Evolutionary conservation across 2,888 invertebrate genomes (phyloP), one percentile per base, ranked within the genome.

Genomic region (Biston stratarius): DNA sequence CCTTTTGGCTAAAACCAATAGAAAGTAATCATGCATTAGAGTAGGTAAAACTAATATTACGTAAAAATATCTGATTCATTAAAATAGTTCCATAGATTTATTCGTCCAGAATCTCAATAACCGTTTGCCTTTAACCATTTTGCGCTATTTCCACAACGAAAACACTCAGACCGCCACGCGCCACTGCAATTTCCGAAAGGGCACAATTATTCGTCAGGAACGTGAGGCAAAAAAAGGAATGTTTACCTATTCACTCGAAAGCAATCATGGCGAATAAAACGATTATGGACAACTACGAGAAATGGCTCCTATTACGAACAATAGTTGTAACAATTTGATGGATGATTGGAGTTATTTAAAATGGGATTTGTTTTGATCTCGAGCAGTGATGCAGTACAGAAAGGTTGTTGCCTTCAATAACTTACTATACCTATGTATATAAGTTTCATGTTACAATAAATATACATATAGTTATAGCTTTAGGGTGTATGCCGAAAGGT

Each of bases 141-240:
- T 66, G 62, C 62, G 53, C 66, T 67, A 67, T 65, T 75, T 71
- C 66, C 69, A 64, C 62, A 67, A 53, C 61, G 58, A 89, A 87
- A 91, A 91, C 92, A 92, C 92, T 93, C 83, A 78, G 81, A 80
- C 65, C 71, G 89, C 83, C 92, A 91, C 92, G 92, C 88, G 92
- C 75, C 90, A 73, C 67, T 76, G 80, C 83, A 81, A 83, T 86
- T 83, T 85, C 84, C 80, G 76, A 84, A 77, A 83, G 77, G 80
- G 72, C 78, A 85, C 87, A 89, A 91, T 90, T 87, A 86, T 84
- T 80, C 78, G 73, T 75, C 85, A 82, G 86, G 84, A 81, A 81
- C 79, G 75, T 78, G 79, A 81, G 82, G 82, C 74, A 80, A 82
- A 85, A 85, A 88, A 87, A 86, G 83, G 79, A 83, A 68, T 64